Base-by-base conservation (phyloP, 2,113 vertebrate genomes). In the Pao palembangensis region DNA sequence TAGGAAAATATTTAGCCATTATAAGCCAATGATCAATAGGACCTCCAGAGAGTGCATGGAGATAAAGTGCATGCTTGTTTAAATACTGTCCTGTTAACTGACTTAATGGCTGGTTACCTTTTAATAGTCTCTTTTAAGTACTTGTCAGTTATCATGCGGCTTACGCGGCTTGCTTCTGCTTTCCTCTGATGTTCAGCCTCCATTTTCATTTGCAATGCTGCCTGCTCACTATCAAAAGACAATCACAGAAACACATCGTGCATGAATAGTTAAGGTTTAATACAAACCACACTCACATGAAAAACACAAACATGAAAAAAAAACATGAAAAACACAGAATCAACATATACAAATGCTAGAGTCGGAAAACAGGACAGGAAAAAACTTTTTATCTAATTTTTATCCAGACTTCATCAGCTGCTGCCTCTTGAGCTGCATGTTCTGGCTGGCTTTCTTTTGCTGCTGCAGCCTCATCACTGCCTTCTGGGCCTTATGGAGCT, bases 81-180 rank as follows among this genome's bases (percentile, higher is more conserved):
- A 8, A 7, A 28, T 15, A 53, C 23, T 14, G 43, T 14, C 15
- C 11, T 28, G 21, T 54, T 59, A 42, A 64, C 52, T 55, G 51
- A 49, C 49, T 69, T 56, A 38, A 28, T 43, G 47, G 42, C 31
- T 38, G 19, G 57, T 79, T 85, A 96, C 96, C 93, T 94, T 57
- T 89, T 87, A 60, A 93, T 73, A 28, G 91, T 93, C 73, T 93
- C 82, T 67, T 87, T 96, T 52, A 96, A 86, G 85, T 93, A 93
- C 69, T 52, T 76, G 11, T 89, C 80, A 2, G 93, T 91, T 44
- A 78, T 88, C 67, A 65, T 74, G 21, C 73, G 91, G 68, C 80
- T 91, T 57, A 16, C 88, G 73, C 50, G 81, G 31, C 79, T 79
- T 8, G 92, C 91, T 28, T 92, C 87, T 0, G 76, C 38, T 38